A percentile compares a stretch with the other conserved stretches of the same genome.
Conservation (phyloP, 2,888 invertebrate species). For the Ferrisia virgata region DNA sequence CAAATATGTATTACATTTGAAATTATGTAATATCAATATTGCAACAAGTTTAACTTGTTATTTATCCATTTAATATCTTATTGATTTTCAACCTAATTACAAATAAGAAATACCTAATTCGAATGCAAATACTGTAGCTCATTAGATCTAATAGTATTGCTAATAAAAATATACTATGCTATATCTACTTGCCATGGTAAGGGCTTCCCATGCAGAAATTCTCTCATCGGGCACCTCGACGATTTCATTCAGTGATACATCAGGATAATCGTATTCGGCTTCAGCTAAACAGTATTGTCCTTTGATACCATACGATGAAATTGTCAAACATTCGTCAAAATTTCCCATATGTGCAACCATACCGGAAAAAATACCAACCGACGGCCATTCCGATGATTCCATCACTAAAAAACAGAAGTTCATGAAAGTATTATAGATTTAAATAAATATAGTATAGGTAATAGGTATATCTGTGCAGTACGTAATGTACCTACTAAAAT, state of each 20-base stretch:
- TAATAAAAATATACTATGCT: neutral
- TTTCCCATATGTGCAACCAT: constrained; percentile 48
- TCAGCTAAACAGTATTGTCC: constrained; percentile 49
- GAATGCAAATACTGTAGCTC: too few relatives aligned
- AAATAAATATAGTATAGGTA: too few relatives aligned
- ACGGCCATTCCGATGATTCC: constrained; percentile 48
- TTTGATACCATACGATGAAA: constrained; percentile 34
- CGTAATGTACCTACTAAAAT: too few relatives aligned
- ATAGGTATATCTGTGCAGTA: too few relatives aligned
- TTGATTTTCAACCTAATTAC: too few relatives aligned
- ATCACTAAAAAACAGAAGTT: constrained; percentile 47
- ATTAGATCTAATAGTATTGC: too few relatives aligned
- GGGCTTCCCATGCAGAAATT: constrained; percentile 21
- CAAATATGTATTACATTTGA: neutral
- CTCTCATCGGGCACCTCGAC: neutral
- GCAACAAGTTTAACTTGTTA: neutral
- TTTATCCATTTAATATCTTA: neutral
- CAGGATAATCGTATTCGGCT: constrained; percentile 41
- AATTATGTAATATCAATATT: neutral
- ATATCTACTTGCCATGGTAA: too few relatives aligned
- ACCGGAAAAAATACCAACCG: constrained; percentile 48
- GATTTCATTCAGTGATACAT: neutral
- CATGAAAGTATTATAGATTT: too few relatives aligned
- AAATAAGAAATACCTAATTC: too few relatives aligned
- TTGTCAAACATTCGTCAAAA: constrained; percentile 49